Evolutionary conservation across 1,140 invertebrate genomes (phyloP).

Genomic region (Lineus longissimus): DNA sequence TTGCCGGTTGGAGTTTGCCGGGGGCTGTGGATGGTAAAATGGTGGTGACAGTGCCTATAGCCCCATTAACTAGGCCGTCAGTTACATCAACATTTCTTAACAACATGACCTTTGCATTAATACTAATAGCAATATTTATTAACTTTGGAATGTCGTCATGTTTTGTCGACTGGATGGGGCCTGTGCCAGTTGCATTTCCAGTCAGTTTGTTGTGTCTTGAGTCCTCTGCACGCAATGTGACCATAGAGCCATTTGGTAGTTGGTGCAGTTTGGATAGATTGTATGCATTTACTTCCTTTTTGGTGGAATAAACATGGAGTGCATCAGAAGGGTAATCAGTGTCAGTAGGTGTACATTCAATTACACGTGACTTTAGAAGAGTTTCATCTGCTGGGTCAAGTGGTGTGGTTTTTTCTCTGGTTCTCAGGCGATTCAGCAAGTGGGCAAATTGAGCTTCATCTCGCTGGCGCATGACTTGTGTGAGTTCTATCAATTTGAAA

Average conservation of each 20-base stretch:
- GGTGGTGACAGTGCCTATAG: conserved; percentile 1
- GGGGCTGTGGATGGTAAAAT: neutral
- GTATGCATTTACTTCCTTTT: conserved; percentile 11
- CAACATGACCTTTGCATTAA: conserved; percentile 17
- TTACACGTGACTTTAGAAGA: no score
- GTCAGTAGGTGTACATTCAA: neutral
- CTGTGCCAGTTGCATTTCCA: no score
- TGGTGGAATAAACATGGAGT: conserved; percentile 14
- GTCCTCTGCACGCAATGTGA: conserved; percentile 8
- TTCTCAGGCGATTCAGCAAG: conserved; percentile 14
- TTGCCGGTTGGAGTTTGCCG: neutral
- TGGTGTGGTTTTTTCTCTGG: neutral
- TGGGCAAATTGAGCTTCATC: conserved; percentile 14
- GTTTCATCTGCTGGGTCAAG: conserved; percentile 1
- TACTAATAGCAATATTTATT: conserved; percentile 8
- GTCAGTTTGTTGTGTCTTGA: neutral
- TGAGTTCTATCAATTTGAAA: conserved; percentile 2
- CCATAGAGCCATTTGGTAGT: neutral
- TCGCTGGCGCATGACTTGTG: conserved; percentile 14
- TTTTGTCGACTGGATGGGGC: neutral
- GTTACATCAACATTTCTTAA: conserved; percentile 12
- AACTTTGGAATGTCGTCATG: neutral
- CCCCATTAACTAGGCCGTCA: conserved; percentile 17
- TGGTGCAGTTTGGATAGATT: conserved; percentile 6
- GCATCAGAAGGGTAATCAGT: conserved; percentile 4